phyloP scores from a whole-genome alignment of 2,113 vertebrate species.

The Callithrix jacchus region DNA sequence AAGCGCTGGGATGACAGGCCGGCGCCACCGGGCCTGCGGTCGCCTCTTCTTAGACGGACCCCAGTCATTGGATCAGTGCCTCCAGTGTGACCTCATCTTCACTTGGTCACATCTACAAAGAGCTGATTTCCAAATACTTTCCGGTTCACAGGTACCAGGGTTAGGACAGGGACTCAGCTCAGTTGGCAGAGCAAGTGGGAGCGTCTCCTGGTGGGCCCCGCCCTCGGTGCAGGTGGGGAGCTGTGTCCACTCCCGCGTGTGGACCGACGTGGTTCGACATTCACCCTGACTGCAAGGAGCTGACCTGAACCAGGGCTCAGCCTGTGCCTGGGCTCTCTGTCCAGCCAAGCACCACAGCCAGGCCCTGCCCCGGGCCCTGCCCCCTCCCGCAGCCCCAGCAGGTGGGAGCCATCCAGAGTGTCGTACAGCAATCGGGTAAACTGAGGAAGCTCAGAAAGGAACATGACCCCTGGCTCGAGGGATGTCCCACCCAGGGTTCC shows the following conservation, averaged over 20 bases:
- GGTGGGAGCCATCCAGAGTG: no score
- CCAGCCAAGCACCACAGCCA: not conserved
- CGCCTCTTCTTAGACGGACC: not conserved
- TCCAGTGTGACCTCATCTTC: not conserved
- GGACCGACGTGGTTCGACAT: no score
- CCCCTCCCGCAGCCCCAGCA: accelerated
- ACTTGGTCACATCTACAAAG: not conserved
- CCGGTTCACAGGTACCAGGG: not conserved
- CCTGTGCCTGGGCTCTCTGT: not conserved
- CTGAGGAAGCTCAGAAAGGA: not conserved
- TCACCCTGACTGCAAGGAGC: not conserved
- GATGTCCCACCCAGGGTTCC: not conserved
- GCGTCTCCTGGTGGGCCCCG: accelerated
- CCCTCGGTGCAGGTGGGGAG: no score
- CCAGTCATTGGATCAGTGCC: no score
- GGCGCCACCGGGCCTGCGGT: not conserved
- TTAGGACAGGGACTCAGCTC: not conserved
- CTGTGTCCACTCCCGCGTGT: accelerated
- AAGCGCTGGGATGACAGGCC: no score
- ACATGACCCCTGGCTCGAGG: no score
- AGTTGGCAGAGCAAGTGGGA: no score
- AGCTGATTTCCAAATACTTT: not conserved
- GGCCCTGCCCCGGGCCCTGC: no score
- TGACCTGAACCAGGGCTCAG: not conserved
- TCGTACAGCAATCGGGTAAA: not conserved